phyloP scores from a whole-genome alignment of 1,140 invertebrate genomes.

The Aleiodes sp. region DNA sequence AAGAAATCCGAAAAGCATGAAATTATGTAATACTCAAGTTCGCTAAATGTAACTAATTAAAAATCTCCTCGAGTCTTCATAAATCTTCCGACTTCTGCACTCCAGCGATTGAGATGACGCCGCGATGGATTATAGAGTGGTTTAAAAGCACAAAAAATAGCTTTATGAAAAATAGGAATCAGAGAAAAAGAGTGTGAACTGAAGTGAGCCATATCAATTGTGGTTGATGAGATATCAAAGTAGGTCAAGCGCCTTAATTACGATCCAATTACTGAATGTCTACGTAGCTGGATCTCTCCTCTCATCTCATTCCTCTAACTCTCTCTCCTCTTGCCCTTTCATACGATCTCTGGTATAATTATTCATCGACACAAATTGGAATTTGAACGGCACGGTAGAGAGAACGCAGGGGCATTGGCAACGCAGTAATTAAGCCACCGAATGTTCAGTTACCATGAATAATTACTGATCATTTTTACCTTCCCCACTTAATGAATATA shows the following conservation, averaged over 20 bases:
- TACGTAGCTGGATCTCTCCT: conserved; percentile 28
- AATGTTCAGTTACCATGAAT: conserved; percentile 26
- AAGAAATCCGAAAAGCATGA: too few species aligned
- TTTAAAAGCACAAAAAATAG: too few species aligned
- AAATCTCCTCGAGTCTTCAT: too few species aligned
- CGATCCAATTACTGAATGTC: conserved; percentile 54
- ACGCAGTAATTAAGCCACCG: conserved; percentile 28
- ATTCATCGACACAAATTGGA: conserved; percentile 40
- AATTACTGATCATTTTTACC: conserved; percentile 21
- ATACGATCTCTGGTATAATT: conserved; percentile 36
- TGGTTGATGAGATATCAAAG: conserved; percentile 33
- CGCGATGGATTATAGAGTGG: too few species aligned
- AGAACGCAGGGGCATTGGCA: conserved; percentile 19
- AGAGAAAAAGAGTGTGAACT: conserved; percentile 8
- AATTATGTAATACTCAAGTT: too few species aligned
- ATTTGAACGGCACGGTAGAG: conserved; percentile 23
- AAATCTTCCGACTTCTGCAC: too few species aligned
- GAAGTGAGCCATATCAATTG: background rate
- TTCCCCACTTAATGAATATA: background rate
- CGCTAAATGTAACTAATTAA: too few species aligned
- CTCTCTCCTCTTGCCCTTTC: background rate
- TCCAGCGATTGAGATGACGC: too few species aligned
- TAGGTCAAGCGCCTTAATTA: conserved; percentile 55
- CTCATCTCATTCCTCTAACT: background rate
- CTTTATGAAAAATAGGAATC: conserved; percentile 14